Evolutionary conservation across 2,888 invertebrate species (phyloP), one percentile per base, ranked within the genome.

Genomic region (Pristionchus mayeri): DNA sequence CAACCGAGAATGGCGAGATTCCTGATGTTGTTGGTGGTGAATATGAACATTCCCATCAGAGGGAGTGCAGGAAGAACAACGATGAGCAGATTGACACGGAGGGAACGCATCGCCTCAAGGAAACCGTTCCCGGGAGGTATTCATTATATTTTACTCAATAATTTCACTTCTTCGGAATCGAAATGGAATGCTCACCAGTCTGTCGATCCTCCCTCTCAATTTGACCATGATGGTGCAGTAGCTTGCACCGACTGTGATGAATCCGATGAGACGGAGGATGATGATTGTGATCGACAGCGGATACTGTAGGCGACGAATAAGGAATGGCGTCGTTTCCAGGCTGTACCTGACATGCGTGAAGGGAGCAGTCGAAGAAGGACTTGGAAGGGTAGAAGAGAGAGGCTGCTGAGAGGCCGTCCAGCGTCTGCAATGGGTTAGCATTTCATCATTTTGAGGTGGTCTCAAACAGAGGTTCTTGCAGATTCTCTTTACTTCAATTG

Each of bases 11-110:
- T 71, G 0, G 67, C 67, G 2, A 71, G 40, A 40, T 71, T 37
- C 67, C 27, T 6, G 40, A 71, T 71, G 67, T 40, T 71, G 27
- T 71, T 71, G n/a, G 67, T 71, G 1, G 67, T 71, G 67, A 71
- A 71, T 0, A 71, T 71, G 67, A 71, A 71, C 67, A 71, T 71
- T 71, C 67, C 67, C 67, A 71, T 71, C 0, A 71, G 67, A n/a
- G 67, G 67, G 40, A 71, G 40, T 3, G 67, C 67, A 71, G 67
- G 67, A 40, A 71, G 40, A 6, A 71, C n/a, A 11, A 71, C 24
- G 11, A 71, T 40, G 67, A 71, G 40, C 9, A 71, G 67, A 40
- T 71, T 71, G 67, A 71, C 40, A 0, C 67, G 67, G 40, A 71
- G 67, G 16, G 67, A 71, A n/a, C 67, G 67, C 67, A 71, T 71